Percentiles rank a stretch among this genome's conserved stretches.
phyloP scores from a whole-genome alignment of 1,140 invertebrate genomes.

The Drosophila sp. region DNA sequence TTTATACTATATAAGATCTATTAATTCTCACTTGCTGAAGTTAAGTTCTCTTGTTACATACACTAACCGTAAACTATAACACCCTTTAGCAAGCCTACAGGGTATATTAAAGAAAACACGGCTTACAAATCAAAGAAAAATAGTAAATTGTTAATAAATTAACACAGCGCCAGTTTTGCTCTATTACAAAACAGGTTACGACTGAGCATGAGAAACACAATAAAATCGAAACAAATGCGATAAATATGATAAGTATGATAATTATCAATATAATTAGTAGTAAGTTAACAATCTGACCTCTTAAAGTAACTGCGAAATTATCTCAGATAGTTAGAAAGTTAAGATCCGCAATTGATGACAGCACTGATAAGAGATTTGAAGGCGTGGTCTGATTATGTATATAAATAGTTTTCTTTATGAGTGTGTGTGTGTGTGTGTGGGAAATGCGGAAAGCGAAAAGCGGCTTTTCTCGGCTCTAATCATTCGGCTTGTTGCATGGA shows the following conservation, averaged over 20 bases:
- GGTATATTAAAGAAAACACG: constrained; percentile 9
- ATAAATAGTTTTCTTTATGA: constrained; percentile 1
- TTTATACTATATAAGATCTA: no score
- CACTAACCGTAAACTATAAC: neutral
- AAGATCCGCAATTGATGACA: neutral
- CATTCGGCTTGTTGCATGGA: constrained; percentile 56
- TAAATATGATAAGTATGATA: constrained; percentile 5
- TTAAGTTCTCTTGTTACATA: no score
- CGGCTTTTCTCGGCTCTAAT: constrained; percentile 41
- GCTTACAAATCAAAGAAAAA: constrained; percentile 40
- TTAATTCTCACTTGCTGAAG: no score
- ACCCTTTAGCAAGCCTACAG: neutral
- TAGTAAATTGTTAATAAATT: constrained; percentile 73
- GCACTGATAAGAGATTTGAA: no score
- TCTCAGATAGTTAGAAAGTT: neutral
- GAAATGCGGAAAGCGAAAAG: constrained; percentile 69
- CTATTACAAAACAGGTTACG: constrained; percentile 40
- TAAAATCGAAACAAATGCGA: constrained; percentile 28
- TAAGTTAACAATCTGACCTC: neutral
- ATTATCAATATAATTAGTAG: neutral
- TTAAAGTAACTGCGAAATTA: neutral
- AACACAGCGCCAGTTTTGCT: constrained; percentile 42
- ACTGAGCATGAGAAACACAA: constrained; percentile 34
- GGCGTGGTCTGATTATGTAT: neutral
- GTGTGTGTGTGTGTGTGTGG: constrained; percentile 43